Evolutionary conservation across 2,888 invertebrate genomes (phyloP), one percentile per base, ranked within the genome.

Genomic region (Zeuzera pyrina): DNA sequence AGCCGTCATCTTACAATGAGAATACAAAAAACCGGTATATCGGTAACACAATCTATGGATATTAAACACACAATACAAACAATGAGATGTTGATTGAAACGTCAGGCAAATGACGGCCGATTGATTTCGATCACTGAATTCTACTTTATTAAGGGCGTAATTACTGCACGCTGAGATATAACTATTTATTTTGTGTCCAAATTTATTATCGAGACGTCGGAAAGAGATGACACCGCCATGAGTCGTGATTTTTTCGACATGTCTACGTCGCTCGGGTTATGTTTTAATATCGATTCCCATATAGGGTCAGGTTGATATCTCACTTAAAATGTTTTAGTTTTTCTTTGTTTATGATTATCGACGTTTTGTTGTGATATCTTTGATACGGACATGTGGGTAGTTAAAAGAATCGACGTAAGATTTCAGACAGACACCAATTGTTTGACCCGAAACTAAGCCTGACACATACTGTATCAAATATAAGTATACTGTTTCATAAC

Each of bases 61-160:
- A 77, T 77, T 76, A 76, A 76, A 77, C 74, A 59, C 60, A 76
- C 73, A 81, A 81, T 70, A 76, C 79, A 81, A 83, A 83, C 83
- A 83, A 79, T 71, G 67, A 62, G 56, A 70, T 62, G 76, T 67
- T 79, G 83, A 83, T 83, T 83, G 81, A 81, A 81, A 83, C 77
- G 83, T 83, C 81, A 81, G 63, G 52, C 67, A 65, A 70, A 68
- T 68, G 74, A 73, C 68, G 72, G 56, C 47, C 67, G 78, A 78
- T 76, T 74, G 77, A 77, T 72, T 78, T 68, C 51, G 69, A 66
- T 59, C 63, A 57, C 47, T 45, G 52, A 73, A 69, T 72, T 72
- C 72, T 76, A 72, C 67, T 71, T 19, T 79, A 79, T 79, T 81
- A 83, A 71, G 61, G 61, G 59, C 68, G 59, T 81, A 81, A 83